These are phyloP conservation scores for Carollia perspicillata DNA, from an alignment of 2,113 vertebrate species.

Conservation along the genomic window DNA sequence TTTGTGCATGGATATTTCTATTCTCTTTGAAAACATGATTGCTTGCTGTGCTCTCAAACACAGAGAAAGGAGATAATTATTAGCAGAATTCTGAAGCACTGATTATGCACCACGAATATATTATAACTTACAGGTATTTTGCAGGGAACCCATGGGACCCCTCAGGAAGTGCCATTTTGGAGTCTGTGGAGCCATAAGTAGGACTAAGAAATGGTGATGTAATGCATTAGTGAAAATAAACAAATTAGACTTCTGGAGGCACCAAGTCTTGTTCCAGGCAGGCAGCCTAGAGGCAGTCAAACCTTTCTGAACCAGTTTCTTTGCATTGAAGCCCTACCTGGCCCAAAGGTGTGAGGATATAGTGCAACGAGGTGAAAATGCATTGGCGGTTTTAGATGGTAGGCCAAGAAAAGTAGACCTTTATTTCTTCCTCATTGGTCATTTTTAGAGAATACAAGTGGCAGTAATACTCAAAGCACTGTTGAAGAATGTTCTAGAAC, in stretches of 20 bases:
- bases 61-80: background rate
- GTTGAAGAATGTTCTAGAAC: background rate
- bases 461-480: background rate
- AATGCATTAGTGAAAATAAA: background rate
- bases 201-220: background rate
- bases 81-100: conserved; percentile 19
- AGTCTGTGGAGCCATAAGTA: background rate
- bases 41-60: background rate
- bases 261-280: background rate
- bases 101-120: background rate
- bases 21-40: background rate
- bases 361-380: background rate
- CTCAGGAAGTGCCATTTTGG: background rate
- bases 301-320: background rate
- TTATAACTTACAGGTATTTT: conserved; percentile 17
- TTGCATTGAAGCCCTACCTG: background rate
- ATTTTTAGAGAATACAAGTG: background rate
- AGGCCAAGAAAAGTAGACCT: background rate
- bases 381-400: background rate
- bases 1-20: background rate
- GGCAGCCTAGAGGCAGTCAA: background rate
- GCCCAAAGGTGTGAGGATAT: background rate
- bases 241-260: background rate
- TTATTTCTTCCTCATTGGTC: background rate
- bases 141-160: background rate